Conservation (phyloP, 2,797 vertebrate genomes). For the Lemur catta region DNA sequence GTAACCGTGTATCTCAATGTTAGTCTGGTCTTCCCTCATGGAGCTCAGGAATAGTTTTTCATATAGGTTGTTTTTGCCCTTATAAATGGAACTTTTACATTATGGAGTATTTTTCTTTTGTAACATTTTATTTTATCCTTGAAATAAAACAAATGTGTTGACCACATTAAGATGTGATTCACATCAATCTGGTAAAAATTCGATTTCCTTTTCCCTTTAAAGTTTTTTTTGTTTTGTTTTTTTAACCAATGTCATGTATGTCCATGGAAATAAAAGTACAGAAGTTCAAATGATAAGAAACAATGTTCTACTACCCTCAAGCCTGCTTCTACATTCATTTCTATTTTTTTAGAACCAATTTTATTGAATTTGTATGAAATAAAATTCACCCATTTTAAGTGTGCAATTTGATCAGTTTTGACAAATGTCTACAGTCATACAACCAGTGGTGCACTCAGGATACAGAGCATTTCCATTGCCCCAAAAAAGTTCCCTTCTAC, state of each 20-base stretch:
- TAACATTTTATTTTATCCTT: slow-evolving; percentile 1
- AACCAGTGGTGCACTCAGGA: not conserved
- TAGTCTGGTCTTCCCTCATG: not conserved
- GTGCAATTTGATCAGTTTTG: not conserved
- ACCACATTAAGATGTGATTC: not conserved
- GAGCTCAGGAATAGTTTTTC: not conserved
- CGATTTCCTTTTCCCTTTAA: not conserved
- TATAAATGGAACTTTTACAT: not conserved
- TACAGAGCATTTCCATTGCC: not conserved
- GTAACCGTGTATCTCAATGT: not conserved
- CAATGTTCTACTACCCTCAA: not conserved
- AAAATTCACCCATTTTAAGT: not conserved
- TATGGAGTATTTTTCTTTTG: not conserved
- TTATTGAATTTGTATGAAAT: not conserved
- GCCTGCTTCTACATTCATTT: not conserved
- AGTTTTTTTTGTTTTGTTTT: not conserved
- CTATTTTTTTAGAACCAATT: not conserved
- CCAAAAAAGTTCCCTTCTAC: not conserved
- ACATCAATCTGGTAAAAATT: slow-evolving; percentile 4
- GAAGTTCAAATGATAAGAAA: not conserved
- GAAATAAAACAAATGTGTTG: slow-evolving; percentile 26
- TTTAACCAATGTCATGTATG: not conserved
- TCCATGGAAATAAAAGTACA: not conserved
- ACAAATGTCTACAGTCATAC: not conserved
- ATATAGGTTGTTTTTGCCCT: not conserved